phyloP scores from a whole-genome alignment of 2,113 vertebrate species.

The Eulacestoma nigropectus region DNA sequence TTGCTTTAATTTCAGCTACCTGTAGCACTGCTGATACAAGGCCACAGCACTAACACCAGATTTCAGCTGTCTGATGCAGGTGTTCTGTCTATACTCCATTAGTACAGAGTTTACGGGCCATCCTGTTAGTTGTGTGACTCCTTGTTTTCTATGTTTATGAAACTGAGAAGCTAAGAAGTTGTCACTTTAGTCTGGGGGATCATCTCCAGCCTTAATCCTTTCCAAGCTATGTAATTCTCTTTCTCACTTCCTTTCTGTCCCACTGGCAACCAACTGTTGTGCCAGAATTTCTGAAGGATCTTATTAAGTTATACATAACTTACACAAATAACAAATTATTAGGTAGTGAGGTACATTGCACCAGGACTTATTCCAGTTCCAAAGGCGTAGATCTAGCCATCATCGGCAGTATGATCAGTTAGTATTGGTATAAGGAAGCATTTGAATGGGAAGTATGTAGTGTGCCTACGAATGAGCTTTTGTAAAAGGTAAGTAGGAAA shows the following conservation, averaged over 20 bases:
- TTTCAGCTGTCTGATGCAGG: not conserved
- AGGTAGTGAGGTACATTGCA: not conserved
- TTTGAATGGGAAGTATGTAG: not conserved
- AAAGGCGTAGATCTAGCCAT: rapidly evolving
- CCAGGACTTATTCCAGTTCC: not conserved
- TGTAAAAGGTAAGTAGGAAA: not conserved
- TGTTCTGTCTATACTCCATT: not conserved
- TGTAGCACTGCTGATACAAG: not conserved
- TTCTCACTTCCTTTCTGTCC: not conserved
- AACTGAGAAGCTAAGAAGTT: not conserved
- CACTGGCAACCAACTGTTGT: not conserved
- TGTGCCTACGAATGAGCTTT: not conserved
- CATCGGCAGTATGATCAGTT: not conserved
- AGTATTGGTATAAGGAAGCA: not conserved
- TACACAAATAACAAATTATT: not conserved
- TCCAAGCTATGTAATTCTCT: not conserved
- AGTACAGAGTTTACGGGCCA: not conserved
- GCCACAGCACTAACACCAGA: not conserved
- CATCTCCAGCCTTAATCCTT: not conserved
- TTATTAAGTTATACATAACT: not conserved
- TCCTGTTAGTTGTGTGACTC: not conserved
- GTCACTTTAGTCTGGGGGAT: not conserved
- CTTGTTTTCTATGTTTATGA: not conserved
- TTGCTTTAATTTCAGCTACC: not conserved
- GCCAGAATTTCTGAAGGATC: not conserved